Percentiles rank a stretch among this genome's conserved stretches.
These are phyloP conservation scores for Malurus splendens DNA, from an alignment of 2,797 vertebrate species.

Conservation along the genomic window DNA sequence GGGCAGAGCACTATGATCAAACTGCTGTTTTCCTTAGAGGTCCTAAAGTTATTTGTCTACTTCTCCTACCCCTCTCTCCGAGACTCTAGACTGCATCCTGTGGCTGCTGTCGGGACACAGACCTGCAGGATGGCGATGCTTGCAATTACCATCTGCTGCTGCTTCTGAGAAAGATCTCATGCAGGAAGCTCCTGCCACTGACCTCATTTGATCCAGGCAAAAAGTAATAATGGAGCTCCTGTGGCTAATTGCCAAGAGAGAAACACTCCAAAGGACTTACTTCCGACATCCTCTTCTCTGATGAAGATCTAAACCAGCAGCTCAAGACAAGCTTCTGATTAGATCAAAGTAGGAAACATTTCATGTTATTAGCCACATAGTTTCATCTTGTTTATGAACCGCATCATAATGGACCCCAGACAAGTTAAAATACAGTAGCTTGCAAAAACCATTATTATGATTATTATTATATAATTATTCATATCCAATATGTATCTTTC, in stretches of 20 bases:
- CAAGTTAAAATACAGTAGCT: constrained; percentile 38
- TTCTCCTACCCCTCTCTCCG: neutral
- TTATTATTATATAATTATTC: neutral
- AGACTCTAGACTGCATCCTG: neutral
- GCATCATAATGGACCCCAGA: constrained; percentile 60
- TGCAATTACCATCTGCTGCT: neutral
- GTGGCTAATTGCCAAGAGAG: constrained; percentile 60
- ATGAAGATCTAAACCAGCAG: constrained; percentile 67
- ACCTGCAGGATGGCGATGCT: neutral
- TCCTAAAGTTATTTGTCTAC: fast-evolving
- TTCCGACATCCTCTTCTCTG: constrained; percentile 64
- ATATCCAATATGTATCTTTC: neutral
- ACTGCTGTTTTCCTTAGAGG: neutral
- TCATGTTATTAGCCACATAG: constrained; percentile 63
- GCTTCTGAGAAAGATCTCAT: neutral
- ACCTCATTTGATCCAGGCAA: constrained; percentile 44
- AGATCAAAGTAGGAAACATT: constrained; percentile 65
- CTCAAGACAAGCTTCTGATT: constrained; percentile 65
- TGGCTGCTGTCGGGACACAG: neutral
- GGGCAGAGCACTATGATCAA: neutral
- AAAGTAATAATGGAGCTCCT: constrained; percentile 44
- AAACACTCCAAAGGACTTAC: constrained; percentile 62
- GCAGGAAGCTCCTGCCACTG: constrained; percentile 10
- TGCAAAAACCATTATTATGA: neutral
- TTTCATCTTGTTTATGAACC: constrained; percentile 61